Evolutionary conservation across 2,113 vertebrate species (phyloP).

Genomic region (Axis porcinus): DNA sequence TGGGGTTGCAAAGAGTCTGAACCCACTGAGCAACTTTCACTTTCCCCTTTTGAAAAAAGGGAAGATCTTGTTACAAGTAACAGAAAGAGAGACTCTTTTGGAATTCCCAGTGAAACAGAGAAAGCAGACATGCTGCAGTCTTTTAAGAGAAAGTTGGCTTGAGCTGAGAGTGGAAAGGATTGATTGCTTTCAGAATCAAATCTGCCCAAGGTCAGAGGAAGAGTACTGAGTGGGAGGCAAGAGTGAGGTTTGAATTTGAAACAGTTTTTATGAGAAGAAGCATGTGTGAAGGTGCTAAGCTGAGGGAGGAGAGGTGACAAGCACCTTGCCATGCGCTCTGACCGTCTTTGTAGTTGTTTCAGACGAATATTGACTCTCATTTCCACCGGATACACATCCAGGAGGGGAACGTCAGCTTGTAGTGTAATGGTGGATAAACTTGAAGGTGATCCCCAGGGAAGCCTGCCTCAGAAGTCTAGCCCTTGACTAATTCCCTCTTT

Average conservation of each 20-base stretch:
- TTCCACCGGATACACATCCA: not conserved
- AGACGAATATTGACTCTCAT: not conserved
- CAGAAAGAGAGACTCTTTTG: not conserved
- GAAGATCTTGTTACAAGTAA: not conserved
- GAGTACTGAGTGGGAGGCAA: not conserved
- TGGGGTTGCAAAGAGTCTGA: not conserved
- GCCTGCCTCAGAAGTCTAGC: not conserved
- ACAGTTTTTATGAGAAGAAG: not conserved
- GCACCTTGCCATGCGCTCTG: not conserved
- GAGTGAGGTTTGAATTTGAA: not conserved
- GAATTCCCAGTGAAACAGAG: not conserved
- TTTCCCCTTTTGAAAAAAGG: not conserved
- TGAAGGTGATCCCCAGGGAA: not conserved
- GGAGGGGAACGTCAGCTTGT: not conserved
- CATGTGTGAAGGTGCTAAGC: not conserved
- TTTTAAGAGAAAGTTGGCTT: not conserved
- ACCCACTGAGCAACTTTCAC: not conserved
- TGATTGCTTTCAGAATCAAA: not conserved
- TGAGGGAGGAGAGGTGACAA: not conserved
- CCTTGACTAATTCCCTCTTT: not conserved
- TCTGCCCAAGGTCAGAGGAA: not conserved
- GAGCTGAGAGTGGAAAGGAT: not conserved
- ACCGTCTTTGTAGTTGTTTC: not conserved
- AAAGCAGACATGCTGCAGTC: not conserved
- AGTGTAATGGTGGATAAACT: accelerated